Evolutionary conservation across 92 coral and sea anemone species (phyloP).

Genomic region (Scolanthus callimorphus): DNA sequence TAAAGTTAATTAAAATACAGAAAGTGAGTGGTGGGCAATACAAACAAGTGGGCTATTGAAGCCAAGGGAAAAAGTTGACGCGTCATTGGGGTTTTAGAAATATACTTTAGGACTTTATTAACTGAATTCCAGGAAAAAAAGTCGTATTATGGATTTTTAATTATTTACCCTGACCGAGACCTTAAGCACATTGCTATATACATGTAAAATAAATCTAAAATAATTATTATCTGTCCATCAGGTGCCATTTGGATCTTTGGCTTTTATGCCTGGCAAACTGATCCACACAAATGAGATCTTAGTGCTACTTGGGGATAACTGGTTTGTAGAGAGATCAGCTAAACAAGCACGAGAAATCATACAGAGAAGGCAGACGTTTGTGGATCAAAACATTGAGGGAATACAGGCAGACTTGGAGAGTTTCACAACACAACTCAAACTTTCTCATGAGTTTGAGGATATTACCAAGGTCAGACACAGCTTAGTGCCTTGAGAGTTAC

Average conservation of each 20-base stretch:
- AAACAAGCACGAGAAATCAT: slow-evolving; percentile 87
- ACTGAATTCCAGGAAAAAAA: too few relatives aligned
- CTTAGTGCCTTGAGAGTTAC: too few relatives aligned
- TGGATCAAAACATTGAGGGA: slow-evolving; percentile 52
- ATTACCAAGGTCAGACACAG: slow-evolving; percentile 56
- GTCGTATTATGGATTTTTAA: too few relatives aligned
- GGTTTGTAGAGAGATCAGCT: slow-evolving; percentile 98
- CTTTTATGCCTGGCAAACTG: slow-evolving; percentile 97
- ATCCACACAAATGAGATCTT: slow-evolving; percentile 95
- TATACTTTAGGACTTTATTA: too few relatives aligned
- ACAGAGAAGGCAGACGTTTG: slow-evolving; percentile 70
- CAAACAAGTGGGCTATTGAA: too few relatives aligned
- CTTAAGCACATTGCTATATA: too few relatives aligned
- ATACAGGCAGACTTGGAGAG: slow-evolving; percentile 60
- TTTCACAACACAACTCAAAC: slow-evolving; percentile 51
- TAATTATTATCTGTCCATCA: slow-evolving; percentile 4
- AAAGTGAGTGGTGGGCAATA: too few relatives aligned
- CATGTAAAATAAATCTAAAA: too few relatives aligned
- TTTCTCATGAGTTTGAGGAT: slow-evolving; percentile 50
- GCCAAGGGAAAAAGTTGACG: too few relatives aligned
- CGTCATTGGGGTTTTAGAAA: too few relatives aligned
- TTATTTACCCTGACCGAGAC: too few relatives aligned
- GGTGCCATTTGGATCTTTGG: slow-evolving; percentile 96
- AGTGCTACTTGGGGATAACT: slow-evolving; percentile 95
- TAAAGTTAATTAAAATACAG: too few relatives aligned